Conservation (phyloP, 2,113 vertebrate species). For the Actenoides hombroni region DNA sequence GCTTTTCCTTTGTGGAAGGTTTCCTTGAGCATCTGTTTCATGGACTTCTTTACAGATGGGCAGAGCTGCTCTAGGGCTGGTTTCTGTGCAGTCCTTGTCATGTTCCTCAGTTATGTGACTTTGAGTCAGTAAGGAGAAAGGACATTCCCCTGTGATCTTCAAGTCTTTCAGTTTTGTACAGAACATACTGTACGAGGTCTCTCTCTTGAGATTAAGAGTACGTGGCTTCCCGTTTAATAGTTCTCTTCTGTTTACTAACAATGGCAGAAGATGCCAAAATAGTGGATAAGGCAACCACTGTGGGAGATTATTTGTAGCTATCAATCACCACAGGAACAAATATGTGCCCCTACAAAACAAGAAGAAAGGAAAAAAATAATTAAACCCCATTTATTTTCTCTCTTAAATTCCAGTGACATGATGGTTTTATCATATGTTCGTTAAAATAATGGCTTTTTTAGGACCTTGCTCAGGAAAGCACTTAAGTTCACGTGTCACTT, state of each 20-base stretch:
- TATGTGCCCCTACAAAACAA: constrained; percentile 25
- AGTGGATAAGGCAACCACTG: background rate
- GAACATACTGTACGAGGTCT: constrained; percentile 81
- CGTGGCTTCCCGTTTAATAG: background rate
- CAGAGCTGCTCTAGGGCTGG: constrained; percentile 63
- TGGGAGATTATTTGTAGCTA: constrained; percentile 12
- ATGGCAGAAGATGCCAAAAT: constrained; percentile 11
- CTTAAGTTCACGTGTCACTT: background rate
- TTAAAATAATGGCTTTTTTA: background rate
- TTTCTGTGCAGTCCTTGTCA: constrained; percentile 73
- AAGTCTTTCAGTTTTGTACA: constrained; percentile 95
- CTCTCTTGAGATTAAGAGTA: background rate
- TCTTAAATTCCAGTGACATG: background rate
- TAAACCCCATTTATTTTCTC: background rate
- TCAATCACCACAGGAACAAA: background rate
- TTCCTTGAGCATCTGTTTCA: constrained; percentile 71
- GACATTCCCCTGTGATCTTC: constrained; percentile 93
- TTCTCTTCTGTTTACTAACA: constrained; percentile 36
- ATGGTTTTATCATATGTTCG: background rate
- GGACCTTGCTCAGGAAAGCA: background rate
- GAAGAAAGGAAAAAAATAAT: background rate
- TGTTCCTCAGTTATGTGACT: constrained; percentile 77
- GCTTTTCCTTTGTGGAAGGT: constrained; percentile 81
- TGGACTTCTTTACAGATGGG: constrained; percentile 81
- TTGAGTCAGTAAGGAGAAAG: constrained; percentile 85